Evolutionary conservation across 2,888 invertebrate species (phyloP), one percentile per base, ranked within the genome.

Genomic region (Pseudococcus viburni): DNA sequence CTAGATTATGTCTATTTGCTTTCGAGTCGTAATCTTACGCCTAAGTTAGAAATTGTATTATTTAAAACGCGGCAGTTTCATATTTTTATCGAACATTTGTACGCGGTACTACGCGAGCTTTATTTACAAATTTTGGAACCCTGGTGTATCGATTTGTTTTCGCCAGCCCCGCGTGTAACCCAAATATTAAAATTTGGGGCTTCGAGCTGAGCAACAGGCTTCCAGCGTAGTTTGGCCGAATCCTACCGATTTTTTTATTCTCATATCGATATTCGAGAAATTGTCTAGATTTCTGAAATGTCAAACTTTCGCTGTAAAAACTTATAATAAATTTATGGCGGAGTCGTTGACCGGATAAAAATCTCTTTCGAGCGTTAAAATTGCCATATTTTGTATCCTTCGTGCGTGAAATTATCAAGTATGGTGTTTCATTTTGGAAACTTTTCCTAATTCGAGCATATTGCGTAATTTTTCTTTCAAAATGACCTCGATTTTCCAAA

Each of bases 141-240:
- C 64, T 22, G 9, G 22, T 22, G 19, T 22, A 64, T 64, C 64
- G 64, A 64, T 64, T 22, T 22, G 64, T 64, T 51, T 51, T 22
- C 64, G 22, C 22, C 64, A 22, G 64, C 64, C 64, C 22, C 64
- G 64, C 19, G 64, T 64, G 64, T 64, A 64, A 64, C 64, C 64
- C 64, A 64, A 64, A 64, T 64, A 64, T 12, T 22, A 22, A 64
- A 64, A 64, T 64, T 64, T 64, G 64, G 64, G 64, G 22, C 22
- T 64, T 22, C 64, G 6, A 64, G 64, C 64, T 12, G 64, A 64
- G 64, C 64, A 64, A 64, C 64, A 64, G 64, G 64, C 64, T 64
- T 64, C 64, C 19, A 12, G 8, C 22, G 64, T 33, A 33, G 26
- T 33, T 33, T 33, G 3, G 26, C 26, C 26, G 26, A 33, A 33